A percentile compares a stretch with the other conserved stretches of the same genome.
Evolutionary conservation across 2,113 vertebrate species (phyloP).

Genomic region (Spilogale gracilis): DNA sequence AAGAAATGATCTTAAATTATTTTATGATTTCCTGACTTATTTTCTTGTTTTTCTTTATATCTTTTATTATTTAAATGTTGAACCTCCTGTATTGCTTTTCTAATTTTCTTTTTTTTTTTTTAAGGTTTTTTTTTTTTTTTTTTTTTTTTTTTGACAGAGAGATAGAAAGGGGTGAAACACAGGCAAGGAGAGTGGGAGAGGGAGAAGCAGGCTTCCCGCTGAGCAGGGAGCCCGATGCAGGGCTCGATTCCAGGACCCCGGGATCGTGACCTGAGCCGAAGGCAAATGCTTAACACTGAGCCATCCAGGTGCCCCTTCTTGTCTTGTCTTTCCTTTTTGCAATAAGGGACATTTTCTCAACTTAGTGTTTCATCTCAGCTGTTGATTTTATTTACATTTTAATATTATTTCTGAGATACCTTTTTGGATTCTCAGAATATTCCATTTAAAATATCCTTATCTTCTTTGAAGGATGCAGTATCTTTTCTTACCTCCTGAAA

Average conservation of each 20-base stretch:
- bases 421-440: neutral
- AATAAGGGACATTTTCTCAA: slow-evolving; percentile 16
- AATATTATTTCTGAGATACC: neutral
- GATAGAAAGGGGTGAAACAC: no score
- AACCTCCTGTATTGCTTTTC: neutral
- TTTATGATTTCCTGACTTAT: neutral
- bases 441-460: neutral
- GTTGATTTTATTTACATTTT: neutral
- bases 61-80: neutral
- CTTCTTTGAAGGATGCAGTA: slow-evolving; percentile 2
- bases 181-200: no score
- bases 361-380: neutral
- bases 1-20: neutral
- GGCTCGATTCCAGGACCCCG: no score
- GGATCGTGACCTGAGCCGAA: no score
- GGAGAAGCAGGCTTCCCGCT: no score
- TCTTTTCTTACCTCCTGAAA: slow-evolving; percentile 7
- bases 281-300: no score
- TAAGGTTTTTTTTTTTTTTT: no score
- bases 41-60: neutral
- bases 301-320: neutral
- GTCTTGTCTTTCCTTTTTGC: neutral
- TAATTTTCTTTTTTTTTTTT: neutral
- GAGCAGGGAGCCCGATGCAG: no score
- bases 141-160: no score